Percentiles rank a stretch among this genome's conserved stretches.
Evolutionary conservation across 2,888 invertebrate genomes (phyloP).

Genomic region (Drosophila cracens): DNA sequence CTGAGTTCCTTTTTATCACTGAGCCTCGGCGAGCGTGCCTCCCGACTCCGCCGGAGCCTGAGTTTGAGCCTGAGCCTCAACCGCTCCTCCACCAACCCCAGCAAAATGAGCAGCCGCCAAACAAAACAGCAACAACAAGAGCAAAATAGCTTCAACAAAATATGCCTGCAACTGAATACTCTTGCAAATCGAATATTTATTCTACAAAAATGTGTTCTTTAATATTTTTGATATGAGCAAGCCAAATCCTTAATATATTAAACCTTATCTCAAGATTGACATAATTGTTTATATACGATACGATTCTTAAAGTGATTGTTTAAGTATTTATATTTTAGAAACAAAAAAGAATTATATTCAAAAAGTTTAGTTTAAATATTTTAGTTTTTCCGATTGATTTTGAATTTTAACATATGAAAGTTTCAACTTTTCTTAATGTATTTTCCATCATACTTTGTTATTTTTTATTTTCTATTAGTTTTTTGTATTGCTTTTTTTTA

Average conservation of each 20-base stretch:
- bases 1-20: conserved; percentile 84
- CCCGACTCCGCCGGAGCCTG: conserved; percentile 6
- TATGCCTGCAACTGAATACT: background rate
- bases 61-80: background rate
- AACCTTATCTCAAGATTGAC: too few species aligned
- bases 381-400: background rate
- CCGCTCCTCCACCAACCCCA: conserved; percentile 8
- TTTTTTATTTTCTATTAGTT: background rate
- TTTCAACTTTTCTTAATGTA: background rate
- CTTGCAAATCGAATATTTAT: background rate
- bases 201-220: background rate
- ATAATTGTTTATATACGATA: background rate
- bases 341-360: background rate
- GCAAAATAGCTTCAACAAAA: too few species aligned
- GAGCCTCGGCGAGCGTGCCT: conserved; percentile 45
- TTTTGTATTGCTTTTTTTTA: background rate
- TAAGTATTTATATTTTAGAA: background rate
- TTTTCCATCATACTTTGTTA: background rate
- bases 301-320: background rate
- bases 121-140: conserved; percentile 17
- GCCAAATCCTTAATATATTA: too few species aligned
- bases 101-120: conserved; percentile 33
- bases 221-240: too few species aligned
- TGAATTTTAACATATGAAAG: background rate
- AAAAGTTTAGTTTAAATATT: background rate